phyloP scores from a whole-genome alignment of 2,113 vertebrate species.

The Syrmaticus mikado region DNA sequence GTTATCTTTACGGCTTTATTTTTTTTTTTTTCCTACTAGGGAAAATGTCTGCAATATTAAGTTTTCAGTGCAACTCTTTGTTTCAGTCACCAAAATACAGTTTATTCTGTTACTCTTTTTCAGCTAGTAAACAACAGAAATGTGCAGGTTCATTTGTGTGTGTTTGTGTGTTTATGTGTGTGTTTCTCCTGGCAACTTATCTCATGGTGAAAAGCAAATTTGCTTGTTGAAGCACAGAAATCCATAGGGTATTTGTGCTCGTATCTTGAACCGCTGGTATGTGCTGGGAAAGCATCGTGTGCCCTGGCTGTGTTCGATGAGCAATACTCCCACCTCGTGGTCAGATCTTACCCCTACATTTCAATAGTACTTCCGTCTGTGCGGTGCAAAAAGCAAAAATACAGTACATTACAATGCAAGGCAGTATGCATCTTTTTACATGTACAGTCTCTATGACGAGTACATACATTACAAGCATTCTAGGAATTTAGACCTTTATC shows the following conservation, averaged over 20 bases:
- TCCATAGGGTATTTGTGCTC: neutral
- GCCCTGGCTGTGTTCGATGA: neutral
- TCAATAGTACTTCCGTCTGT: neutral
- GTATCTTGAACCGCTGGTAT: neutral
- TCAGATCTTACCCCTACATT: neutral
- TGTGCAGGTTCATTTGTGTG: neutral
- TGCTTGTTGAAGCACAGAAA: neutral
- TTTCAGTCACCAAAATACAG: neutral
- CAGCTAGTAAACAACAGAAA: neutral
- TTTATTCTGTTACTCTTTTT: neutral
- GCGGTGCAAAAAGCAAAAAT: neutral
- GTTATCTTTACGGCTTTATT: neutral
- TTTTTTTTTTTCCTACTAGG: neutral
- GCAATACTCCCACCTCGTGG: conserved; percentile 39
- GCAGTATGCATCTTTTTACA: neutral
- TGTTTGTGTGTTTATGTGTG: too few relatives aligned
- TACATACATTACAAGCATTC: neutral
- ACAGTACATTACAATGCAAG: too few relatives aligned
- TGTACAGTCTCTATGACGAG: neutral
- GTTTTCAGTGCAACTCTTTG: neutral
- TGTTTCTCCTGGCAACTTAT: neutral
- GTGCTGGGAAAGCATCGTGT: neutral
- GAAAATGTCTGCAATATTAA: neutral
- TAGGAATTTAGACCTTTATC: neutral
- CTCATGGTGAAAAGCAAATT: neutral